Conservation (phyloP, 2,797 vertebrate genomes). For the Mormyrus proboscirostris region DNA sequence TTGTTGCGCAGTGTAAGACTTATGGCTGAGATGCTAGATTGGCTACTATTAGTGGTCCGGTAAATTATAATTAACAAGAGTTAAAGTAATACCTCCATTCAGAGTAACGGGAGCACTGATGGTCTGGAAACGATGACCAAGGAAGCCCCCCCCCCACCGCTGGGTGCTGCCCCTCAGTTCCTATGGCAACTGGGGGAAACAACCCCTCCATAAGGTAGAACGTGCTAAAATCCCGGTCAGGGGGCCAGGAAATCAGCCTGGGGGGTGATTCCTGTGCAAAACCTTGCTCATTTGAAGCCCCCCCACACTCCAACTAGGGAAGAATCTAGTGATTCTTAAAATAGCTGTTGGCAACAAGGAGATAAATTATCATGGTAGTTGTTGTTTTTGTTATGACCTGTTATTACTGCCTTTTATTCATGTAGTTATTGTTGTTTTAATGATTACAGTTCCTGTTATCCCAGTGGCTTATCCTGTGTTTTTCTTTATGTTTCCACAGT, state of each 20-base stretch:
- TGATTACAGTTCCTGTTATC: not conserved
- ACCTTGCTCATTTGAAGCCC: not conserved
- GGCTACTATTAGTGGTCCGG: not conserved
- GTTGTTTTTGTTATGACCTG: not conserved
- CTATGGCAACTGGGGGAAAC: not conserved
- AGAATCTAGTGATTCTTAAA: not conserved
- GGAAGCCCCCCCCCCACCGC: not conserved
- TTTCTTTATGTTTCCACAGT: not conserved
- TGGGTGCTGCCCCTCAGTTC: not conserved
- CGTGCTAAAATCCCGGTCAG: not conserved
- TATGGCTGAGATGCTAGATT: not conserved
- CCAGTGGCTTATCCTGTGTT: not conserved
- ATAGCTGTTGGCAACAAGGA: not conserved
- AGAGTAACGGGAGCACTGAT: not conserved
- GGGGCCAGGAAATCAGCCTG: not conserved
- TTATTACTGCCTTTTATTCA: not conserved
- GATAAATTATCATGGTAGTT: not conserved
- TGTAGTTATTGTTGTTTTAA: not conserved
- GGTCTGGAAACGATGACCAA: not conserved
- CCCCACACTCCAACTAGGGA: not conserved
- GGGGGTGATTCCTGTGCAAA: not conserved
- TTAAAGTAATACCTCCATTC: not conserved
- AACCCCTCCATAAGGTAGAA: not conserved
- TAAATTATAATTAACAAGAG: not conserved
- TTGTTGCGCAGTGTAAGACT: not conserved